Base-by-base conservation (phyloP, 2,113 vertebrate genomes). In the Colinus virginianus region DNA sequence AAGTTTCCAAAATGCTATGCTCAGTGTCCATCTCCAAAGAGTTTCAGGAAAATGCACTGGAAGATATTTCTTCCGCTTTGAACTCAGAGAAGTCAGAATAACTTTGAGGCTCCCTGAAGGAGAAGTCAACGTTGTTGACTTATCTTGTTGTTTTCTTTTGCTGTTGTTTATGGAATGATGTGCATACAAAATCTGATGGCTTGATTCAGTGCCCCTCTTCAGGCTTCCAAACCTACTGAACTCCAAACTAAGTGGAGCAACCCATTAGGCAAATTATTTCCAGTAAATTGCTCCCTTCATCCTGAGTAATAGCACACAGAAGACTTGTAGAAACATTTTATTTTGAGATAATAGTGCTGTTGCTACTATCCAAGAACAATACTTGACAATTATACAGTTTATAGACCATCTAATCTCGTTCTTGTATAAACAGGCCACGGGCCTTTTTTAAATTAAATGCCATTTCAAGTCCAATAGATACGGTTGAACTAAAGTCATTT, bases 321-420 rank as follows among this genome's bases (percentile, higher is more conserved):
- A 90, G 87, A 40, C 92, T 67, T 74, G 67, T 87, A 64, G 89
- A 94, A 93, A 89, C 55, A 49, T 67, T 79, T 88, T 78, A 55
- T 71, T 82, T 70, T 7, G 38, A 90, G 93, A 79, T 87, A 79
- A 69, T 34, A 77, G 81, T 2, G 48, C 62, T 78, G 72, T 4
- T 86, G 83, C 46, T n/a, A 5, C 69, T 58, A 16, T 90, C 95
- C 94, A 96, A 96, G 72, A 96, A 93, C 79, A 94, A 95, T 1
- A 95, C 69, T 56, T 48, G 56, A 40, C 6, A 13, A 85, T 70
- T 90, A 79, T 10, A 40, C 67, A 78, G 90, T 84, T 89, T 81
- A 48, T 6, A 89, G 78, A 75, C 48, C 55, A 91, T 62, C 93
- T 90, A 21, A 74, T 67, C 46, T 83, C 74, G 88, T 90, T 91